phyloP scores from a whole-genome alignment of 2,888 invertebrate species.

The Rosalia funebris region DNA sequence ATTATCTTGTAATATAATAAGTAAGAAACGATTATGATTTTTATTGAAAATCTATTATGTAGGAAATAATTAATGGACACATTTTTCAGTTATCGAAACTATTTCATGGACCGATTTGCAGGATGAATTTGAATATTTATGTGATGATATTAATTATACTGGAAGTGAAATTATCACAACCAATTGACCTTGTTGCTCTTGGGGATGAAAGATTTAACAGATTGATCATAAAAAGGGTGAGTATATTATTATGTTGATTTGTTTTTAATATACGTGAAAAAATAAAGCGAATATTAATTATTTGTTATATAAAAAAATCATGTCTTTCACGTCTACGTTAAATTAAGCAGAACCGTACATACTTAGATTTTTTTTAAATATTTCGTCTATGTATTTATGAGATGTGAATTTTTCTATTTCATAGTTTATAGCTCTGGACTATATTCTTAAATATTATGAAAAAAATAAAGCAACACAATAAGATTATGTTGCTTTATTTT shows the following conservation, averaged over 20 bases:
- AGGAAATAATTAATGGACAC: too few relatives aligned
- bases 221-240: neutral
- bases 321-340: neutral
- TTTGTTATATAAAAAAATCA: neutral
- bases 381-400: too few relatives aligned
- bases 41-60: too few relatives aligned
- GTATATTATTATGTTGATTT: neutral
- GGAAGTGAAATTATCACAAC: neutral
- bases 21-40: too few relatives aligned
- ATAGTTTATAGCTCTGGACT: too few relatives aligned
- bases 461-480: neutral
- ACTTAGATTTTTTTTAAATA: too few relatives aligned
- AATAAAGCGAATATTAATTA: too few relatives aligned
- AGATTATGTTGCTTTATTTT: neutral
- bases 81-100: neutral
- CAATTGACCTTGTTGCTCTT: neutral
- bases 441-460: too few relatives aligned
- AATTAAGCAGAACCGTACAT: too few relatives aligned
- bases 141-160: neutral
- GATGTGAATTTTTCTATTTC: too few relatives aligned
- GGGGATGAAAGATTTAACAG: neutral
- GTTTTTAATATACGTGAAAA: neutral
- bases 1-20: too few relatives aligned
- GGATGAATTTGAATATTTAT: neutral
- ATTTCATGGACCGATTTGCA: neutral